Percentiles rank a stretch among this genome's conserved stretches.
Conservation (phyloP, 2,113 vertebrate species). For the Eulemur macaco region DNA sequence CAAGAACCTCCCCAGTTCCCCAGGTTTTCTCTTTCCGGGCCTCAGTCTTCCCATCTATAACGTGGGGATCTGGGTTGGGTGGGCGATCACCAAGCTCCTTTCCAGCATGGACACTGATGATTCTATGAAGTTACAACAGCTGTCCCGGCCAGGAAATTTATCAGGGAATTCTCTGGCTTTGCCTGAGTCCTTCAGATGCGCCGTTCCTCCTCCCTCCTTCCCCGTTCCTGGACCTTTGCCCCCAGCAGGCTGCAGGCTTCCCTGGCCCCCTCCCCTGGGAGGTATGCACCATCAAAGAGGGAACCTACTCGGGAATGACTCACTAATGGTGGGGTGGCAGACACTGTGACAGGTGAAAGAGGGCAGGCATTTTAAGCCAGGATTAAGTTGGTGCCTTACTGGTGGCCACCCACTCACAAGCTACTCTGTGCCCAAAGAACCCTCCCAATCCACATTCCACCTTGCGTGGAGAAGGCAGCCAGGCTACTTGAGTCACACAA, state of each 20-base stretch:
- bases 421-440: background rate
- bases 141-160: background rate
- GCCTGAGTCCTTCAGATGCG: background rate
- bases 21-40: background rate
- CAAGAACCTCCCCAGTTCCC: background rate
- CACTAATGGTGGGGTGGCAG: background rate
- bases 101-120: background rate
- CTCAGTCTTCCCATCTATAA: background rate
- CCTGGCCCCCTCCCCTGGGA: background rate
- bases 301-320: background rate
- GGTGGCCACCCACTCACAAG: background rate
- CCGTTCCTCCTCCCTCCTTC: background rate
- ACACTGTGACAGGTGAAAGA: slow-evolving; percentile 33
- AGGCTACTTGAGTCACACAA: background rate
- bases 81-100: background rate
- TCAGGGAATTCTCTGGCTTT: slow-evolving; percentile 1
- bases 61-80: accelerated
- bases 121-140: background rate
- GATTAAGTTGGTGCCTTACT: slow-evolving; percentile 41
- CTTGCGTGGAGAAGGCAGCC: background rate
- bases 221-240: background rate
- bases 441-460: background rate
- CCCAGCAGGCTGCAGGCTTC: background rate
- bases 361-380: background rate
- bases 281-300: background rate